Base-by-base conservation (phyloP, 2,113 vertebrate species). In the Spea multiplicata region DNA sequence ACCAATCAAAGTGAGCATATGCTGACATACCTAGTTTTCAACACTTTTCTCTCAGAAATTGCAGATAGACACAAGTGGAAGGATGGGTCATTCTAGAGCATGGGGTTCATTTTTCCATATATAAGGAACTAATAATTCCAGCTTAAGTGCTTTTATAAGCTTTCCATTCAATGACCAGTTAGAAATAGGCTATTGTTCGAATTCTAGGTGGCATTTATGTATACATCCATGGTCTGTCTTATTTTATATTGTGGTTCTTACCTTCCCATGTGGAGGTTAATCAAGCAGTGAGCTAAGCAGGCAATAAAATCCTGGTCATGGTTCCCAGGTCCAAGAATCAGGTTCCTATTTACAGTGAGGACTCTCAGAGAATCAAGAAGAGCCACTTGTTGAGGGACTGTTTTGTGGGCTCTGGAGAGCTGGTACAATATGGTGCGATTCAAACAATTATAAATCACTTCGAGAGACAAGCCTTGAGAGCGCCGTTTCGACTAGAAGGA, bases 351-450 rank as follows among this genome's bases (percentile, higher is more conserved):
- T 47, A 99, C 95, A 3, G 97, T 99, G 68, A 99, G 92, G 16
- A 97, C 93, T 49, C 97, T 88, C 61, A 99, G 88, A 0, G 96
- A 94, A 78, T 99, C 97, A 3, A 99, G 91, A 82, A 99, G 92
- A 50, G 96, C 94, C 69, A 99, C 97, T 91, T 99, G 97, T 89
- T 99, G 97, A 0, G 97, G 93, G 0, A 99, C 97, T 0, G 96
- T 99, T 90, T 98, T 99, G 88, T 99, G 97, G 0, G 97, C 93
- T 71, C 97, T 91, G 9, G 96, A 98, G 82, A 99, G 96, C 88
- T 99, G 97, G 84, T 98, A 99, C n/a, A 99, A 91, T 83, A 99
- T 95, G 30, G 97, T 98, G 78, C 97, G 94, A 83, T 99, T 99
- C 87, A 99, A 91, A 86, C 97, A 97, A 90, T 99, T 97, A 85